Conservation (phyloP, 2,797 vertebrate species). For the Pteropus rufus region DNA sequence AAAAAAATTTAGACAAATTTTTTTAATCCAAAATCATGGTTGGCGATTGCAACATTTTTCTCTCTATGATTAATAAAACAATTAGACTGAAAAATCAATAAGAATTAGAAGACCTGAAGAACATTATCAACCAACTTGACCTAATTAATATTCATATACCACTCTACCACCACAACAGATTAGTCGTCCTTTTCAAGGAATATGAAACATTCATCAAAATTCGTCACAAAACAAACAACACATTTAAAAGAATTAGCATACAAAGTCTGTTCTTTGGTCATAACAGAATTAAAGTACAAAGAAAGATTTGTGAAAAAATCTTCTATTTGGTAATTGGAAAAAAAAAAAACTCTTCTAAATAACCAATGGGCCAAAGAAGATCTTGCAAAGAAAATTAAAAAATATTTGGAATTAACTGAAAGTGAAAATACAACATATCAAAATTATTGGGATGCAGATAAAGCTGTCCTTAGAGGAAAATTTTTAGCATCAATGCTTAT, state of each 20-base stretch:
- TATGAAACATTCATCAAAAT: neutral
- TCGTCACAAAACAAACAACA: neutral
- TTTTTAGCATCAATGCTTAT: neutral
- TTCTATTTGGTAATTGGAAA: neutral
- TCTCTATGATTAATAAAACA: neutral
- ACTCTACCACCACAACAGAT: neutral
- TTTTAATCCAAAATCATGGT: neutral
- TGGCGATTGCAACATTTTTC: neutral
- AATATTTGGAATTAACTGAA: neutral
- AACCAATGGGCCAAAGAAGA: neutral
- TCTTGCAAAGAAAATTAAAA: neutral
- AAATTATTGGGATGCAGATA: neutral
- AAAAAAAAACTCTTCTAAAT: neutral
- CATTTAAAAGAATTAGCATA: neutral
- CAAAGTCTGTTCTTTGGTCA: neutral
- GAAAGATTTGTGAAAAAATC: neutral
- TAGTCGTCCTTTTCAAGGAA: neutral
- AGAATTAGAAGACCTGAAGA: neutral
- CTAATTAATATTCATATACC: neutral
- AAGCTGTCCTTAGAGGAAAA: neutral
- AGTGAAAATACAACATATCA: neutral
- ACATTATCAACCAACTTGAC: neutral
- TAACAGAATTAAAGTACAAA: neutral
- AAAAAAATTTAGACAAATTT: neutral
- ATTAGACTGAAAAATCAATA: neutral